Evolutionary conservation across 2,797 vertebrate genomes (phyloP).

Genomic region (Eulemur coronatus): DNA sequence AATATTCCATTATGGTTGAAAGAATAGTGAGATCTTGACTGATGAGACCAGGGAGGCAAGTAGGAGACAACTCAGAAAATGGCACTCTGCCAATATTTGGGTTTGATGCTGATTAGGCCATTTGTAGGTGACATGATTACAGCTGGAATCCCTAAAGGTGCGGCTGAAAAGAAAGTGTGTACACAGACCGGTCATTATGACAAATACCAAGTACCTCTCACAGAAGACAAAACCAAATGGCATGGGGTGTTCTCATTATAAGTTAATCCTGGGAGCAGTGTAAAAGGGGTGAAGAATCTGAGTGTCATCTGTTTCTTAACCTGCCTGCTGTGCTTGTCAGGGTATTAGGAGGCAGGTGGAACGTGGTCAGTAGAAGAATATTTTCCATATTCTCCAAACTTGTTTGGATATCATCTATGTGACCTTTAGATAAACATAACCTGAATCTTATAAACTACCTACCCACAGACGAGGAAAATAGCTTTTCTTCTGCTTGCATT

Average conservation of each 20-base stretch:
- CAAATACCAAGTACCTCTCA: not conserved
- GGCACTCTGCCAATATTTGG: not conserved
- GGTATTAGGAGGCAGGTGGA: not conserved
- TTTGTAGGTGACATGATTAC: not conserved
- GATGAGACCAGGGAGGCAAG: not conserved
- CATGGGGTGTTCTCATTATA: not conserved
- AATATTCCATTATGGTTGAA: not conserved
- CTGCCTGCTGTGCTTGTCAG: not conserved
- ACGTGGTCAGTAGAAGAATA: not conserved
- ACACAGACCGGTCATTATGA: conserved; percentile 22
- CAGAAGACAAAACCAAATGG: conserved; percentile 2
- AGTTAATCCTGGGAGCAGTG: conserved; percentile 3
- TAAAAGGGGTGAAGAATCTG: not conserved
- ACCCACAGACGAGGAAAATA: conserved; percentile 68
- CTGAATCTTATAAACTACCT: conserved; percentile 70
- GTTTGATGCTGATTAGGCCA: not conserved
- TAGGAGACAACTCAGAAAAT: not conserved
- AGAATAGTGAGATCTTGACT: not conserved
- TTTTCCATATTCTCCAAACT: not conserved
- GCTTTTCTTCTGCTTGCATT: conserved; percentile 77
- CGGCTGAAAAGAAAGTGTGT: conserved; percentile 49
- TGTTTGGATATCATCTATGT: not conserved
- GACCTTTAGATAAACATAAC: conserved; percentile 71
- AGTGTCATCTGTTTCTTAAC: not conserved
- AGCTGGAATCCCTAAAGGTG: conserved; percentile 27